phyloP scores from a whole-genome alignment of 2,113 vertebrate species.

The Coregonus clupeaformis region DNA sequence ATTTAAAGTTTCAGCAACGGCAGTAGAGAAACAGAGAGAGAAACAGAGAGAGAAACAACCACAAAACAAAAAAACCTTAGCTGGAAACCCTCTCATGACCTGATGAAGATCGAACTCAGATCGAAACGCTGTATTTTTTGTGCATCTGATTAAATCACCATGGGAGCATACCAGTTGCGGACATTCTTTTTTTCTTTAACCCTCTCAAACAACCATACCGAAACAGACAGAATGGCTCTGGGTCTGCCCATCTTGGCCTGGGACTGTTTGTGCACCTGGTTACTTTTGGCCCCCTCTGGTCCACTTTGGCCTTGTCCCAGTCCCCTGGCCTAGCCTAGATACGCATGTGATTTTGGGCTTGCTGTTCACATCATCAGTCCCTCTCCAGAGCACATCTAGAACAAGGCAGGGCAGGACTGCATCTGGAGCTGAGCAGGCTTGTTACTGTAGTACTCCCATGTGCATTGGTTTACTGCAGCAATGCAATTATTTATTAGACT shows the following conservation, averaged over 20 bases:
- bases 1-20: conserved; percentile 37
- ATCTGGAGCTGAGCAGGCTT: conserved; percentile 30
- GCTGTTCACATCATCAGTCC: conserved; percentile 19
- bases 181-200: too few relatives aligned
- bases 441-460: conserved; percentile 34
- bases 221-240: conserved; percentile 50
- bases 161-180: too few relatives aligned
- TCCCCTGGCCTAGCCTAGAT: conserved; percentile 17
- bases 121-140: too few relatives aligned
- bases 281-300: conserved; percentile 33
- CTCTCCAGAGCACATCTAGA: conserved; percentile 59
- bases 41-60: too few relatives aligned
- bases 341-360: conserved; percentile 5
- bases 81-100: conserved; percentile 31
- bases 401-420: conserved; percentile 39
- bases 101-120: too few relatives aligned
- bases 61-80: conserved; percentile 45
- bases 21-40: conserved; percentile 36
- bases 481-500: conserved; percentile 37
- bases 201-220: conserved; percentile 50
- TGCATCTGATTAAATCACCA: too few relatives aligned
- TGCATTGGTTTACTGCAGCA: conserved; percentile 14
- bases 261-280: conserved; percentile 68
- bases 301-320: conserved; percentile 16
- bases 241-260: conserved; percentile 23